Percentiles rank a stretch among this genome's conserved stretches.
Evolutionary conservation across 2,888 invertebrate species (phyloP).

Genomic region (Lobophora halterata): DNA sequence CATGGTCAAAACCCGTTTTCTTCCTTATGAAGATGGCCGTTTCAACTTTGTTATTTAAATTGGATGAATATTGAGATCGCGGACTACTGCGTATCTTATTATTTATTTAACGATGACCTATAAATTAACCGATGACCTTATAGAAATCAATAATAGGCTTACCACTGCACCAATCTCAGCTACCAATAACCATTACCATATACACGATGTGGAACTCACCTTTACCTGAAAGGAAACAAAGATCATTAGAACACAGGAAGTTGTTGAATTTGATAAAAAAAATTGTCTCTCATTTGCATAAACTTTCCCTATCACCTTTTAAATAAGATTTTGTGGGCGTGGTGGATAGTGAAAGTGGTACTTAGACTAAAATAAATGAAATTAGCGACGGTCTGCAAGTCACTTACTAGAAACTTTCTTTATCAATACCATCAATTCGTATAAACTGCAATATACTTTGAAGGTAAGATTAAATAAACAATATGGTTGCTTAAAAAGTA

Average conservation of each 20-base stretch:
- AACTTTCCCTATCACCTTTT: conserved; percentile 58
- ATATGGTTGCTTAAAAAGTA: background rate
- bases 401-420: conserved; percentile 20
- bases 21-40: conserved; percentile 19
- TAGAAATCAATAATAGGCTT: conserved; percentile 6
- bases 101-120: conserved; percentile 12
- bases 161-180: background rate
- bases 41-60: conserved; percentile 8
- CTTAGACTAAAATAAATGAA: conserved; percentile 38
- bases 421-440: background rate
- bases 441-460: too few species aligned
- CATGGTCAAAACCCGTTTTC: conserved; percentile 29
- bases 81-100: too few species aligned
- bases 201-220: conserved; percentile 47
- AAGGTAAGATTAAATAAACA: conserved; percentile 2
- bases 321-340: conserved; percentile 51
- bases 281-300: conserved; percentile 43
- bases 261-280: conserved; percentile 19
- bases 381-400: conserved; percentile 37
- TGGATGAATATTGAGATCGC: too few species aligned
- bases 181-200: background rate
- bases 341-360: conserved; percentile 61
- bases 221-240: conserved; percentile 66
- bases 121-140: conserved; percentile 13
- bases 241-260: conserved; percentile 27